Evolutionary conservation across 1,140 invertebrate species (phyloP), one percentile per base, ranked within the genome.

Genomic region (Cryptotermes secundus): DNA sequence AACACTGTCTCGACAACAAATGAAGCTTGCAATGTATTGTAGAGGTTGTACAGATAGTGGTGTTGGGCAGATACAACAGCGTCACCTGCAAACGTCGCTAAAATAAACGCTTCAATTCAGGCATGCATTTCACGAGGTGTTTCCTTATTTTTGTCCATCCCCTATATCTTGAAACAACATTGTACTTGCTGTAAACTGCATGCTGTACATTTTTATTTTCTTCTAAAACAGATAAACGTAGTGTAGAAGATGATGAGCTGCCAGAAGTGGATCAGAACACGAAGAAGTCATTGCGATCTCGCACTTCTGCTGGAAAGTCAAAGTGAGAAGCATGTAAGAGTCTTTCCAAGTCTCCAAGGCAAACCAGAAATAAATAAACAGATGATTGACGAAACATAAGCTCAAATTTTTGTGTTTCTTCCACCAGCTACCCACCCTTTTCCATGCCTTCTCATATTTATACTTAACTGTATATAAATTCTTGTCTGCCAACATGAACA

Each of bases 241-340:
- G 88, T n/a, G 85, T 88, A 6, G 92, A 93, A 85, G 93, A 94
- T 49, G 93, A 95, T 84, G 93, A 94, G 84, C 88, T 95, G 26
- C 93, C 94, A 3, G 94, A 95, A 89, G 94, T 93, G 36, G 94
- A 95, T 88, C 94, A 95, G 86, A 92, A 93, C 85, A 93, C 92
- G 26, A 92, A 92, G 86, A 93, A 93, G 85, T 91, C 90, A 86
- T 86, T 93, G 31, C 89, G 91, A 86, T 89, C 88, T 38, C 89
- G 91, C 86, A 87, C 88, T 79, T 34, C 82, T 36, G 59, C 84
- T 19, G 86, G 87, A 0, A 91, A 91, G 87, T 84, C 88, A 83
- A 92, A 91, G 89, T 90, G 89, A 88, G 86, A 10, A 31, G 59
- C 45, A 12, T 49, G 45, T 49, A 49, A 12, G 45, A 49, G 45